Base-by-base conservation (phyloP, 2,888 invertebrate genomes). In the Cheilosia vulpina region DNA sequence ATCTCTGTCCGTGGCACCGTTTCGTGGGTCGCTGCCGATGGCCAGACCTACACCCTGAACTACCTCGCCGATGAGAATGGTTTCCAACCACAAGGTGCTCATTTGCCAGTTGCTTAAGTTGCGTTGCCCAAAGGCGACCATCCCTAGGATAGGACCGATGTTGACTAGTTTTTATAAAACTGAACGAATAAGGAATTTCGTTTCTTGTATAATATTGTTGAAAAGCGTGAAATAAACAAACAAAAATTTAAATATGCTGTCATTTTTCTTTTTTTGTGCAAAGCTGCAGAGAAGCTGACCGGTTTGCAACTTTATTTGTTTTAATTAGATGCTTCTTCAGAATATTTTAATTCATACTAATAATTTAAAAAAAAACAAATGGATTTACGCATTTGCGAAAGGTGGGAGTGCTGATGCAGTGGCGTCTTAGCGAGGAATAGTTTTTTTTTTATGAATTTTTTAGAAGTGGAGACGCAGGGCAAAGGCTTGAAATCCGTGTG, bases 31-130 rank as follows among this genome's bases (percentile, higher is more conserved):
- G 92, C 91, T 47, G 90, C 92, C n/a, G 93, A 93, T 89, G 94
- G 94, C 15, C 90, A 92, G 88, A 90, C 90, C 53, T 93, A 93
- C 88, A 92, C 92, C 11, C 89, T 93, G 31, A 91, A 91, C 87
- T 94, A 93, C 87, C 90, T 92, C 13, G 93, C 94, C 75, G 93
- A 94, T 87, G 93, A 94, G 88, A 93, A 93, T 84, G 94, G 94
- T 75, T 94, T 93, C 91, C 93, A 93, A 89, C 93, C 93, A 7
- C 88, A 90, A 82, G 92, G 91, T 5, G 89, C 89, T 2, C 91
- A 91, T 88, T 88, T 92, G 87, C 92, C 92, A 34, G 72, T 52
- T 24, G 63, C 68, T 24, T 63, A 73, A 62, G 45, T 17, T 41
- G 66, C 24, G 24, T 17, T 34, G 17, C 34, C 19, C 13, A 34